phyloP scores from a whole-genome alignment of 2,797 vertebrate genomes.

The Leucoraja ocellata region DNA sequence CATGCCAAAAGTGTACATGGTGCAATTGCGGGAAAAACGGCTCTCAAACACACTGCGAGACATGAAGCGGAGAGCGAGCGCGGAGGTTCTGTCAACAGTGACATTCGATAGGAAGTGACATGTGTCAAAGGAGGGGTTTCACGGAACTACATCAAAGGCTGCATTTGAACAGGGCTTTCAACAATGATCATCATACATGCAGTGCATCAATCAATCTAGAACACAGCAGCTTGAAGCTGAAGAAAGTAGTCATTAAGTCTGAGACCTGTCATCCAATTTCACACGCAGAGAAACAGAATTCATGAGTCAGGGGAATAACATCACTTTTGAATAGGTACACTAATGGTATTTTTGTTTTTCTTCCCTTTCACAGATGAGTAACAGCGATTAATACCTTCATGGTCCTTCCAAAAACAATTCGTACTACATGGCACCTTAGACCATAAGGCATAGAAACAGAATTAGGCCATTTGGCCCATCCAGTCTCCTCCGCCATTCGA shows the following conservation, averaged over 20 bases:
- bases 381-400: neutral
- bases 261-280: neutral
- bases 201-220: slow-evolving; percentile 7
- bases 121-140: slow-evolving; percentile 8
- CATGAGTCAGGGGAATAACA: neutral
- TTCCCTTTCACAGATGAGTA: neutral
- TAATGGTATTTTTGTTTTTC: neutral
- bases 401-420: neutral
- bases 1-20: neutral
- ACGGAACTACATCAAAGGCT: neutral
- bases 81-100: neutral
- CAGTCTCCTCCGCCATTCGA: too few species aligned
- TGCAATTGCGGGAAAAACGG: neutral
- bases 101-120: slow-evolving; percentile 7
- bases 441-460: too few species aligned
- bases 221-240: slow-evolving; percentile 19
- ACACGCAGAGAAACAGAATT: neutral
- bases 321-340: neutral
- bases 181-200: neutral
- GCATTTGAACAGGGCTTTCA: slow-evolving; percentile 11
- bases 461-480: too few species aligned
- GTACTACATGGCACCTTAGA: neutral
- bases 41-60: neutral
- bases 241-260: neutral
- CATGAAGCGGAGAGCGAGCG: neutral